Evolutionary conservation across 1,140 invertebrate genomes (phyloP).

Genomic region (Popillia japonica): DNA sequence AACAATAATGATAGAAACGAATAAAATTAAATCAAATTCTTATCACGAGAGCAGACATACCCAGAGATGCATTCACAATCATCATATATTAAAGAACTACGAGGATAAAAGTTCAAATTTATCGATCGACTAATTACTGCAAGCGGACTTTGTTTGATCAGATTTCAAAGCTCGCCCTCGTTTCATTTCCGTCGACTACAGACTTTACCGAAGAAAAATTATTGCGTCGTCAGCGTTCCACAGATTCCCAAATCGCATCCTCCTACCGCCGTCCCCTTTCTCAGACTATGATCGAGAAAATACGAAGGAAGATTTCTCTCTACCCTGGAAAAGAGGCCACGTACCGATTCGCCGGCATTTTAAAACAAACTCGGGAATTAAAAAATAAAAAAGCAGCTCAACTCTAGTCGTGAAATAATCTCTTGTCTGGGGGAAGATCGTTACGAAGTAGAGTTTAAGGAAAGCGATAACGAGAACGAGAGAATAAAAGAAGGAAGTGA

Average conservation of each 20-base stretch:
- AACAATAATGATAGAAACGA: too few species aligned
- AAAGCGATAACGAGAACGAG: background rate
- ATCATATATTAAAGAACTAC: background rate
- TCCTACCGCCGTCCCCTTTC: background rate
- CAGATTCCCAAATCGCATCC: background rate
- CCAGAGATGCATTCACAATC: too few species aligned
- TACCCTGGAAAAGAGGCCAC: background rate
- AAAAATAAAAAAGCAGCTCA: background rate
- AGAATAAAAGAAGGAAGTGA: background rate
- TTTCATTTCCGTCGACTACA: background rate
- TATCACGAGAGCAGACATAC: too few species aligned
- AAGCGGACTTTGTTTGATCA: background rate
- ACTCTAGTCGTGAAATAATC: background rate
- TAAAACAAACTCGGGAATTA: background rate
- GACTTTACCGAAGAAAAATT: background rate
- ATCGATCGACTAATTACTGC: background rate
- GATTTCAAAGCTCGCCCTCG: background rate
- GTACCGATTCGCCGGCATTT: background rate
- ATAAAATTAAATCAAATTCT: too few species aligned
- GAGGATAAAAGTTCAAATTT: background rate
- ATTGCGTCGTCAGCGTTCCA: background rate
- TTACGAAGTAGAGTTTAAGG: background rate
- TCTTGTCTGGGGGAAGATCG: background rate
- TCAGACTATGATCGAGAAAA: background rate
- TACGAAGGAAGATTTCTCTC: background rate